Conservation (phyloP, 2,888 invertebrate genomes). For the Emmelina monodactyla region DNA sequence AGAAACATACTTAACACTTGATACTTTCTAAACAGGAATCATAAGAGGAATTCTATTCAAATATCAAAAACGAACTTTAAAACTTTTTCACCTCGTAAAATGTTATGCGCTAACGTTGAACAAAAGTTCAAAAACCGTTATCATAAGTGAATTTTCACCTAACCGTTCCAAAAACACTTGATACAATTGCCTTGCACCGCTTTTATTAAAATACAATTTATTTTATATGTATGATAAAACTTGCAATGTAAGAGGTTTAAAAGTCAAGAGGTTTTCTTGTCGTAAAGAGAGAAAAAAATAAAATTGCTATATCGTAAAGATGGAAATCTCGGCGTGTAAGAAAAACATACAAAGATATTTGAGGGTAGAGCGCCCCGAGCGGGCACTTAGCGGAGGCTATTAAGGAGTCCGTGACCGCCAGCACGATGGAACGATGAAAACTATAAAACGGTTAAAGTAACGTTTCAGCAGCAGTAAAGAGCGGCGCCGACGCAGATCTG, state of each 20-base stretch:
- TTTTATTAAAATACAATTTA: background rate
- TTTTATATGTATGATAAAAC: background rate
- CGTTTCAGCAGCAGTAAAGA: slow-evolving; percentile 65
- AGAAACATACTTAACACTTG: too few relatives aligned
- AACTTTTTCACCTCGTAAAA: too few relatives aligned
- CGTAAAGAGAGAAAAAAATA: slow-evolving; percentile 34
- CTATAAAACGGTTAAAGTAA: slow-evolving; percentile 66
- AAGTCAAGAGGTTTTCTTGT: slow-evolving; percentile 16
- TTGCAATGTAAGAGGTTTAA: background rate
- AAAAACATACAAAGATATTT: slow-evolving; percentile 50
- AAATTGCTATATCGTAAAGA: slow-evolving; percentile 51
- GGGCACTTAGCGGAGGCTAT: slow-evolving; percentile 62
- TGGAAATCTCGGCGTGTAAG: slow-evolving; percentile 53
- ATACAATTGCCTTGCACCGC: background rate
- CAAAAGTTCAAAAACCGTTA: slow-evolving; percentile 1
- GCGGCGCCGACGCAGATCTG: slow-evolving; percentile 63
- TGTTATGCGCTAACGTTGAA: too few relatives aligned
- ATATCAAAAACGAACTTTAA: too few relatives aligned
- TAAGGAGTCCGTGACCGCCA: slow-evolving; percentile 59
- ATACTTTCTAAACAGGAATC: too few relatives aligned
- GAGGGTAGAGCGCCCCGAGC: slow-evolving; percentile 53
- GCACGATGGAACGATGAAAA: slow-evolving; percentile 61
- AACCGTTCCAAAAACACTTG: too few relatives aligned
- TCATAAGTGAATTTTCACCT: slow-evolving; percentile 1
- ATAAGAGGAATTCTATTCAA: too few relatives aligned